Evolutionary conservation across 2,113 vertebrate species (phyloP), one percentile per base, ranked within the genome.

Genomic region (Takifugu bimaculatus): DNA sequence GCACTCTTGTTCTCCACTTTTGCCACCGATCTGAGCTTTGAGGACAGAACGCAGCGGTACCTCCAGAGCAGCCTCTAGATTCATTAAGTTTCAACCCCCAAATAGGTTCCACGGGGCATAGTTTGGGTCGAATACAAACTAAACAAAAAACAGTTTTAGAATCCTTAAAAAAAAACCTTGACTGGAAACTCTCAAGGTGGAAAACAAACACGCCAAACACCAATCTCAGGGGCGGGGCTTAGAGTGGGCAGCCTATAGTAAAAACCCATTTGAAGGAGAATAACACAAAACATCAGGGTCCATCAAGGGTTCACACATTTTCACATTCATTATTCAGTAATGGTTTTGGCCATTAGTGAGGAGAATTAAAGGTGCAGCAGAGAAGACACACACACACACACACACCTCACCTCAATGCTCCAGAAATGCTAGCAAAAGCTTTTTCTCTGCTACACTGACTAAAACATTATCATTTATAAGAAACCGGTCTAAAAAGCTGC

Each of bases 241-340:
- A 70, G 78, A 67, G 75, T 66, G 70, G 68, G 77, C 63, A 75
- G 57, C 60, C 62, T 60, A 80, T 83, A 75, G 84, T 82, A 55
- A 68, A 82, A 29, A 83, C 66, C 68, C 65, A 76, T 53, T 68
- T 1, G 35, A 66, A 75, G 60, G 72, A 70, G 74, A 77, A 77
- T 77, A 69, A 78, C 74, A 81, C 71, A 87, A 80, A 64, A 59
- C 60, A 78, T 74, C 61, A 20, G 20, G 20, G 20, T 20, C 20
- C 20, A 20, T 3, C 25, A 65, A 65, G 70, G 75, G 74, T 64
- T 86, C 73, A 78, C 29, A 5, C 81, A 79, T 83, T 75, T 75
- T 74, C 68, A 53, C 73, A 70, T 68, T 84, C 78, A 79, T 87
- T 83, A 83, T 71, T n/a, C 72, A 47, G 72, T 77, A 81, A 89